These are phyloP conservation scores for Pampusana beccarii DNA, from an alignment of 2,113 vertebrate species.

Conservation along the genomic window DNA sequence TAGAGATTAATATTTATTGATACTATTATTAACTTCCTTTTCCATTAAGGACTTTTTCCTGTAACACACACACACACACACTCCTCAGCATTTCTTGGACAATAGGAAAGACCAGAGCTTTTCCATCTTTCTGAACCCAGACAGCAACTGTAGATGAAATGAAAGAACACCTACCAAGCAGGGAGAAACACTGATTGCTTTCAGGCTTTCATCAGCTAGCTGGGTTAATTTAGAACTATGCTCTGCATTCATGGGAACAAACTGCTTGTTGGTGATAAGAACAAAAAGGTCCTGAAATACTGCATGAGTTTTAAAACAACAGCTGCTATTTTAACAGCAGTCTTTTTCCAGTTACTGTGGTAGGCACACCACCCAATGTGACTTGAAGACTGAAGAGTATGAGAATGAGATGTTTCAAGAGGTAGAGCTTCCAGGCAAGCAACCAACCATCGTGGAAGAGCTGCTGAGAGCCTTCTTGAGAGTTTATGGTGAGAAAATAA, in stretches of 20 bases:
- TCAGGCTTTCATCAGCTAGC: not conserved
- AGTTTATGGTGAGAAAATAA: constrained; percentile 28
- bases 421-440: not conserved
- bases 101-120: not conserved
- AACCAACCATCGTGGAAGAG: not conserved
- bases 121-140: not conserved
- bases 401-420: not conserved
- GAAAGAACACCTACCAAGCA: not conserved
- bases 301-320: not conserved
- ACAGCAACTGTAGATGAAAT: not conserved
- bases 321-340: not conserved
- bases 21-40: not conserved
- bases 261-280: not conserved
- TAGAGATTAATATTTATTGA: not conserved
- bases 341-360: not conserved
- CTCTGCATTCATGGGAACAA: not conserved
- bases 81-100: not conserved
- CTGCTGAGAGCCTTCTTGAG: not conserved
- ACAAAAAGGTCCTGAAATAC: not conserved
- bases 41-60: not conserved
- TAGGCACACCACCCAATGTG: not conserved
- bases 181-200: not conserved
- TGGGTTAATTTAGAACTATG: not conserved
- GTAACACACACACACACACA: not conserved
- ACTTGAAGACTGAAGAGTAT: not conserved